These are phyloP conservation scores for Agapornis roseicollis DNA, from an alignment of 2,113 vertebrate species.

Conservation along the genomic window DNA sequence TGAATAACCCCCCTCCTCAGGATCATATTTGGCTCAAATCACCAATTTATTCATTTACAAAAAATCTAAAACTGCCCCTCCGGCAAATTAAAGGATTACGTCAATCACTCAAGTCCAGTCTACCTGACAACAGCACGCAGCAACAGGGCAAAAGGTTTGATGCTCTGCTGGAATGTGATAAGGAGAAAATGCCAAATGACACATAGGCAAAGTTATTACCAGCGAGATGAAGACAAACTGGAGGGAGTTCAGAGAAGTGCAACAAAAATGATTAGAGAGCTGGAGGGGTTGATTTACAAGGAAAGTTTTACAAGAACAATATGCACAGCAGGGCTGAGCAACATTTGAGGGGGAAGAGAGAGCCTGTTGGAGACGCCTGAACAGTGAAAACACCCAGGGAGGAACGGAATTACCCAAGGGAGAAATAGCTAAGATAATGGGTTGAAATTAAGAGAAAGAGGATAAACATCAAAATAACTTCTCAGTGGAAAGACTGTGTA, in stretches of 20 bases:
- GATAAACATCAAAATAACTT: slow-evolving; percentile 54
- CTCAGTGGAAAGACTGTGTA: slow-evolving; percentile 18
- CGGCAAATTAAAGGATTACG: slow-evolving; percentile 61
- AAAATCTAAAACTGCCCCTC: slow-evolving; percentile 62
- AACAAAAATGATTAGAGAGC: slow-evolving; percentile 68
- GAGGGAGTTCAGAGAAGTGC: slow-evolving; percentile 64
- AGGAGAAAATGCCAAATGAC: slow-evolving; percentile 60
- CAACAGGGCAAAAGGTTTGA: slow-evolving; percentile 65
- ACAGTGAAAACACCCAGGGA: slow-evolving; percentile 21
- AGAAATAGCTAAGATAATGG: slow-evolving; percentile 39
- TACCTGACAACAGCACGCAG: slow-evolving; percentile 50
- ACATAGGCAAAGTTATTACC: slow-evolving; percentile 62
- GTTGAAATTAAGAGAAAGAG: slow-evolving; percentile 50
- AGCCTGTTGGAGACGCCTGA: slow-evolving; percentile 3
- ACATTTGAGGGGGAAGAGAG: slow-evolving; percentile 17
- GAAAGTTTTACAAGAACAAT: slow-evolving; percentile 59
- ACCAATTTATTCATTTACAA: slow-evolving; percentile 40
- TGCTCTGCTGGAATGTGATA: slow-evolving; percentile 67
- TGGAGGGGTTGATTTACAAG: slow-evolving; percentile 64
- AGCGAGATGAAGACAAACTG: slow-evolving; percentile 58
- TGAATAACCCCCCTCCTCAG: slow-evolving; percentile 2
- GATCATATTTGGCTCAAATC: slow-evolving; percentile 57
- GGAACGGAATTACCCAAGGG: slow-evolving; percentile 36
- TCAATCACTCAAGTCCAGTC: slow-evolving; percentile 60
- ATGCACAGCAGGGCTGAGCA: slow-evolving; percentile 46